phyloP scores from a whole-genome alignment of 2,888 invertebrate genomes.

The Tanypteryx hageni region DNA sequence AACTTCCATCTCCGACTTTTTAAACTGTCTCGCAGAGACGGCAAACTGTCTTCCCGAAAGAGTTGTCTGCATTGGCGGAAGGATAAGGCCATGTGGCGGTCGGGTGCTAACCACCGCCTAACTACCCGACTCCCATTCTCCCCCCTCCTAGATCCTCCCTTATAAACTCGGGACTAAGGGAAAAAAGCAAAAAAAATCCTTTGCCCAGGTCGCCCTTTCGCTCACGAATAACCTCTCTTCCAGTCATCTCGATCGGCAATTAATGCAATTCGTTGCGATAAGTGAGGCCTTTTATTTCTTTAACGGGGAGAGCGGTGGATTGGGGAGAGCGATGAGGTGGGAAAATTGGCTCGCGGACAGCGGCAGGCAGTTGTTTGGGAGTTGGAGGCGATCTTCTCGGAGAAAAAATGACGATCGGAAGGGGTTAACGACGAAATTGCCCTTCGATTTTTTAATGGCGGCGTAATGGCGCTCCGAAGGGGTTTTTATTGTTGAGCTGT shows the following conservation, averaged over 20 bases:
- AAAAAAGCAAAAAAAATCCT: not conserved
- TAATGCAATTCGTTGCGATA: slow-evolving; percentile 59
- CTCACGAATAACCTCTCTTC: slow-evolving; percentile 7
- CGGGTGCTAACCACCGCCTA: slow-evolving; percentile 18
- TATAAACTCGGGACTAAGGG: not conserved
- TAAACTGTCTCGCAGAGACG: not conserved
- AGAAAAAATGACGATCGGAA: slow-evolving; percentile 36
- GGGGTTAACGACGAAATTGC: slow-evolving; percentile 59
- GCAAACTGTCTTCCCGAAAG: not conserved
- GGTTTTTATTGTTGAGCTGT: slow-evolving; percentile 8
- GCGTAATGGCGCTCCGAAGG: not conserved
- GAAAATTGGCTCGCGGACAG: slow-evolving; percentile 43
- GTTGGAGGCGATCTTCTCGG: not conserved
- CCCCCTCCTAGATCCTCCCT: not conserved
- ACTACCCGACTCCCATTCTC: not conserved
- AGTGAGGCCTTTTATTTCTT: slow-evolving; percentile 32
- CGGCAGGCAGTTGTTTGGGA: slow-evolving; percentile 3
- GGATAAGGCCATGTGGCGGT: slow-evolving; percentile 32
- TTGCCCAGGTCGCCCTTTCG: slow-evolving; percentile 45
- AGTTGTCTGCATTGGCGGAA: not conserved
- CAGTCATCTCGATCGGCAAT: slow-evolving; percentile 38
- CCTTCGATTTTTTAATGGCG: slow-evolving; percentile 42
- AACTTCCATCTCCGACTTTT: not conserved
- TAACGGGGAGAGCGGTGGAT: not conserved
- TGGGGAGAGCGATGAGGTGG: slow-evolving; percentile 33